Evolutionary conservation across 2,113 vertebrate species (phyloP).

Genomic region (Hoplias malabaricus): DNA sequence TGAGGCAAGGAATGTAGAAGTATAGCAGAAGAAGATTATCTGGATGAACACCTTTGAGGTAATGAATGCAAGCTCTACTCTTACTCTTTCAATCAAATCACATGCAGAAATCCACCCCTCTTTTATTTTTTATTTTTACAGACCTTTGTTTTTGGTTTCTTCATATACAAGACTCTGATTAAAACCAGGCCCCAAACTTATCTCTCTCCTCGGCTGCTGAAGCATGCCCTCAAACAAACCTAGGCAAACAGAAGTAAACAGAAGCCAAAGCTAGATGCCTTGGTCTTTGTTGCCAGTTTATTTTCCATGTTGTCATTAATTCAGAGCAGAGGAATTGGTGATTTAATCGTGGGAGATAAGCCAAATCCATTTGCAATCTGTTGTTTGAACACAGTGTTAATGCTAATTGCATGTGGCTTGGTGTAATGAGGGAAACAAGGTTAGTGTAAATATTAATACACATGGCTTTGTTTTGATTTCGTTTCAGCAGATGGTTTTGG

Average conservation of each 20-base stretch:
- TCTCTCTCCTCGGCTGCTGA: background rate
- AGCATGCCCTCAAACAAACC: background rate
- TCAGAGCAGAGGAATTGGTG: background rate
- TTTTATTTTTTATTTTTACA: no score
- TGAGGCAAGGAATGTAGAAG: no score
- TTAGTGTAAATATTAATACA: constrained; percentile 41
- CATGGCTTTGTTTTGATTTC: background rate
- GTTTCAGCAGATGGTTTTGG: constrained; percentile 34
- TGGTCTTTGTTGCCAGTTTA: background rate
- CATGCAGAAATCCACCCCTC: constrained; percentile 37
- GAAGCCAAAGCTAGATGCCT: background rate
- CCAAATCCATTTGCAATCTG: constrained; percentile 40
- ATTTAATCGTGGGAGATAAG: constrained; percentile 7
- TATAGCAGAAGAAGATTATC: no score
- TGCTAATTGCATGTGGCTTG: constrained; percentile 34
- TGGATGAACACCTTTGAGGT: no score
- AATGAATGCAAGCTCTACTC: no score
- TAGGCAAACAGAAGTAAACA: no score
- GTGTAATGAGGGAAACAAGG: constrained; percentile 25
- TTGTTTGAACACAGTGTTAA: constrained; percentile 42
- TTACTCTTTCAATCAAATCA: constrained; percentile 31
- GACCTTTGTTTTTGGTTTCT: no score
- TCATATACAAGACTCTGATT: background rate
- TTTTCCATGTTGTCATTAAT: constrained; percentile 20
- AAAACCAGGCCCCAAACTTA: background rate